Conservation (phyloP, 2,797 vertebrate species). For the Esox lucius region DNA sequence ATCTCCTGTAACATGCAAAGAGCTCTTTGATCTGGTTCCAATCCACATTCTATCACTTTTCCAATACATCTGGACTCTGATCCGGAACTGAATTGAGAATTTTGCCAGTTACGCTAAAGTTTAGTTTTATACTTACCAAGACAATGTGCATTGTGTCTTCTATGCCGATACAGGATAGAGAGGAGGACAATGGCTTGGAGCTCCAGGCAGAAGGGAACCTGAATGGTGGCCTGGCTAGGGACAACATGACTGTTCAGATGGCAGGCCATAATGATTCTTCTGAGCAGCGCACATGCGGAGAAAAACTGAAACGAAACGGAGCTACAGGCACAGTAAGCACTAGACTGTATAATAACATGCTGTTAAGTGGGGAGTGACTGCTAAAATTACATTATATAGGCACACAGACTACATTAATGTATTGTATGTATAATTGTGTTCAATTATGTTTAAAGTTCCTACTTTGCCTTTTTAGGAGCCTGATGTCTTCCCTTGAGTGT, state of each 20-base stretch:
- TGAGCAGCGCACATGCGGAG: conserved; percentile 76
- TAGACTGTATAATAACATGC: neutral
- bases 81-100: no score
- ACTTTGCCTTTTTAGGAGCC: conserved; percentile 35
- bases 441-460: conserved; percentile 7
- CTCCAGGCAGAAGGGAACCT: conserved; percentile 26
- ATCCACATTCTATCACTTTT: no score
- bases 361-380: neutral
- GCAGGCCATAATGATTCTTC: conserved; percentile 69
- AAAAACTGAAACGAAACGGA: conserved; percentile 77
- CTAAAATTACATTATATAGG: no score
- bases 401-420: no score
- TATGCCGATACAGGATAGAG: conserved; percentile 54
- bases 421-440: neutral
- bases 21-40: no score
- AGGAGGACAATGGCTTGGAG: conserved; percentile 34
- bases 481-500: conserved; percentile 34
- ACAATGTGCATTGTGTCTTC: conserved; percentile 25
- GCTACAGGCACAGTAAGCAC: conserved; percentile 68
- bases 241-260: conserved; percentile 59
- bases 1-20: no score
- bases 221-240: conserved; percentile 29
- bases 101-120: no score
- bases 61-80: no score
- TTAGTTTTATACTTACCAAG: neutral